A percentile compares a stretch with the other conserved stretches of the same genome.
These are phyloP conservation scores for Cotesia congregata DNA, from an alignment of 2,888 invertebrate genomes.

Conservation along the genomic window DNA sequence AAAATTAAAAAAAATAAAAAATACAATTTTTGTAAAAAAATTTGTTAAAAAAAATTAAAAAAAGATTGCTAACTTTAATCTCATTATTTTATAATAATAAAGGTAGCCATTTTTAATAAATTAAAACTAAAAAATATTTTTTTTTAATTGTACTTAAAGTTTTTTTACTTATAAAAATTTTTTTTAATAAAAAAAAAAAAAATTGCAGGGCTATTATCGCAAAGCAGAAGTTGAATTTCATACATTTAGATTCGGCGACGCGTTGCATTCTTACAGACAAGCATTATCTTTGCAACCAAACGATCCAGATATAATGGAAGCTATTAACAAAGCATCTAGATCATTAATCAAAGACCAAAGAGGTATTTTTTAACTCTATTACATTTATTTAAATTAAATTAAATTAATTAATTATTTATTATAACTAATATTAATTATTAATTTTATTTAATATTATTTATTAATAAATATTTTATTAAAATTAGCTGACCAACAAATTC, in stretches of 20 bases:
- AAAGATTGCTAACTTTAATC: too few relatives aligned
- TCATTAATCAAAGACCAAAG: constrained; percentile 75
- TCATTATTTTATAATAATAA: too few relatives aligned
- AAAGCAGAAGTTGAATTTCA: constrained; percentile 81
- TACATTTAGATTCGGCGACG: constrained; percentile 78
- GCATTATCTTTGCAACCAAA: constrained; percentile 79
- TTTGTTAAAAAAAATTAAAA: too few relatives aligned
- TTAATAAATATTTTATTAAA: constrained; percentile 35
- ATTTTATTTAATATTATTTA: constrained; percentile 25
- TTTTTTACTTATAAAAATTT: not conserved
- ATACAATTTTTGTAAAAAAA: too few relatives aligned
- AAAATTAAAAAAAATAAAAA: too few relatives aligned
- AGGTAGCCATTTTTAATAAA: constrained; percentile 12
- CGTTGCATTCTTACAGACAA: constrained; percentile 78
- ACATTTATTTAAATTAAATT: not conserved
- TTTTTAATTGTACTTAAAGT: not conserved
- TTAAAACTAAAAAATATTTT: not conserved
- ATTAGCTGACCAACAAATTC: constrained; percentile 78
- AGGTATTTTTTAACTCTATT: constrained; percentile 68
- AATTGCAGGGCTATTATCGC: constrained; percentile 78
- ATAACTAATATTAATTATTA: not conserved
- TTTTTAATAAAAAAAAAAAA: too few relatives aligned
- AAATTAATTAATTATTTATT: not conserved
- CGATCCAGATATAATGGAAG: constrained; percentile 76
- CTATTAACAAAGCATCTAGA: constrained; percentile 75